Percentiles rank a stretch among this genome's conserved stretches.
Conservation (phyloP, 1,140 invertebrate species). For the Pteromalus puparum region DNA sequence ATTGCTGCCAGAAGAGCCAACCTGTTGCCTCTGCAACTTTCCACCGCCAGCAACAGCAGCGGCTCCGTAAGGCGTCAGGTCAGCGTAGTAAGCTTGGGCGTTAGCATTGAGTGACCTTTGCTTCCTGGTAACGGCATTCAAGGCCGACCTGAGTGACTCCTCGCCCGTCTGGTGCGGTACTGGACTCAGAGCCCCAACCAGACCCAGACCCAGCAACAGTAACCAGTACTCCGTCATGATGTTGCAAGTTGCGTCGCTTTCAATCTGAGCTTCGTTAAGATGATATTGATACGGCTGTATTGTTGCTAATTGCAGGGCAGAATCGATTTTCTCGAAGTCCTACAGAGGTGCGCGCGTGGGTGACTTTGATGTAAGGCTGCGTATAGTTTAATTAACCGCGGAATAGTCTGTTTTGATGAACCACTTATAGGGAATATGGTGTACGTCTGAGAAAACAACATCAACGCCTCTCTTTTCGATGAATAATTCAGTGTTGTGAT, state of each 20-base stretch:
- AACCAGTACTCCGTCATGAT: slow-evolving; percentile 18
- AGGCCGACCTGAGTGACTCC: slow-evolving; percentile 70
- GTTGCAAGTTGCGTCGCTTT: neutral
- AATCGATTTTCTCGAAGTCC: neutral
- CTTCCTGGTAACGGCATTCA: slow-evolving; percentile 72
- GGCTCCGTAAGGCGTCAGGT: slow-evolving; percentile 63
- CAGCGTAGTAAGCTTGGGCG: slow-evolving; percentile 64
- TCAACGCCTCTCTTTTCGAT: neutral
- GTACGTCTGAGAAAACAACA: neutral
- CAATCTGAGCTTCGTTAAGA: too few relatives aligned
- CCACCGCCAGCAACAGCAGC: slow-evolving; percentile 54
- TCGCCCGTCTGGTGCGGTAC: slow-evolving; percentile 60
- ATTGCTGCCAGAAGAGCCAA: neutral
- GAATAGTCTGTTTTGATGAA: neutral
- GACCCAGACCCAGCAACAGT: slow-evolving; percentile 57
- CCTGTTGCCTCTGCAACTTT: slow-evolving; percentile 61
- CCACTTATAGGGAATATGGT: neutral
- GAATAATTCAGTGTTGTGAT: neutral
- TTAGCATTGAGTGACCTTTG: slow-evolving; percentile 67
- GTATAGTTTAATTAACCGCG: neutral
- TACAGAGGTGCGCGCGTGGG: neutral
- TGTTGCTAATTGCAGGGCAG: neutral
- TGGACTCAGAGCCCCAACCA: slow-evolving; percentile 55
- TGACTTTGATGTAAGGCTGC: neutral
- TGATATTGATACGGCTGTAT: too few relatives aligned